Conservation (phyloP, 2,888 invertebrate genomes). For the Aphidoletes aphidimyza region DNA sequence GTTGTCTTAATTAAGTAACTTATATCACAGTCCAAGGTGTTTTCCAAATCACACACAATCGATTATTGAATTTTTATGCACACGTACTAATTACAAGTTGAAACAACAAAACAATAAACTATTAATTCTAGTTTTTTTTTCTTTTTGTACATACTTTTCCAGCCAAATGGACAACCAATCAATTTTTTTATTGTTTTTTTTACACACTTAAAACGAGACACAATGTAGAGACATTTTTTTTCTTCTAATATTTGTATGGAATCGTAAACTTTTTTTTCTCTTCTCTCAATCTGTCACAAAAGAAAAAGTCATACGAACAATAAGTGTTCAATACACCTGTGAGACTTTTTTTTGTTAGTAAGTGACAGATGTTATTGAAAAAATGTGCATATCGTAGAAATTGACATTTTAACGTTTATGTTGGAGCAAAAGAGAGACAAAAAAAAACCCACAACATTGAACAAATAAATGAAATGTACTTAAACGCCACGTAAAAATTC, state of each 20-base stretch:
- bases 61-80: slow-evolving; percentile 35
- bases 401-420: not conserved
- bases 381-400: slow-evolving; percentile 33
- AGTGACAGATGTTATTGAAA: slow-evolving; percentile 47
- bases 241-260: not conserved
- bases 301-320: slow-evolving; percentile 46
- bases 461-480: not conserved
- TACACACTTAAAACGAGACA: not conserved
- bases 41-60: not conserved
- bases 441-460: too few relatives aligned
- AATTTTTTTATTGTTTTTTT: not conserved
- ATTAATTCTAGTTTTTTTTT: not conserved
- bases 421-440: not conserved
- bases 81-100: not conserved
- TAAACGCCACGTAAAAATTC: slow-evolving; percentile 34
- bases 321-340: slow-evolving; percentile 52
- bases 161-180: too few relatives aligned
- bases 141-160: too few relatives aligned
- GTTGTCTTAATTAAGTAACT: not conserved
- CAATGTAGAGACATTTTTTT: not conserved
- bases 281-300: slow-evolving; percentile 20
- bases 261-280: not conserved
- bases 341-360: not conserved
- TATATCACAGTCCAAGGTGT: slow-evolving; percentile 25
- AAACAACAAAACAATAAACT: not conserved